Evolutionary conservation across 2,113 vertebrate genomes (phyloP).

Genomic region (Cynoglossus semilaevis): DNA sequence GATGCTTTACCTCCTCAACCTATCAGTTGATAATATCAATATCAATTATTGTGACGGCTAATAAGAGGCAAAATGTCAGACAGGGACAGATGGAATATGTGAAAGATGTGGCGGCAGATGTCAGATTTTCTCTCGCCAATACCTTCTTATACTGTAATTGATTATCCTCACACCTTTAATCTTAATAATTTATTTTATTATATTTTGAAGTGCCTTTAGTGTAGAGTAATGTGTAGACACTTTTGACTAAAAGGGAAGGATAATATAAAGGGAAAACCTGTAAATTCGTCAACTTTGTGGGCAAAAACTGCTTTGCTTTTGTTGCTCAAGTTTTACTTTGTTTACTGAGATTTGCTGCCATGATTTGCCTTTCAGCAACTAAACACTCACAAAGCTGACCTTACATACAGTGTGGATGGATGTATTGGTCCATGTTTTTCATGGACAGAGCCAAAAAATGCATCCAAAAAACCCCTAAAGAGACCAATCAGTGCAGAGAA

Average conservation of each 20-base stretch:
- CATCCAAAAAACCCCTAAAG: slow-evolving; percentile 14
- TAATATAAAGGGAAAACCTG: slow-evolving; percentile 62
- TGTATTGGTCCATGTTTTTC: not conserved
- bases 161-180: slow-evolving; percentile 71
- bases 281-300: slow-evolving; percentile 35
- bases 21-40: too few relatives aligned
- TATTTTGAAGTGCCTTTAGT: slow-evolving; percentile 91
- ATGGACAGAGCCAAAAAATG: slow-evolving; percentile 21
- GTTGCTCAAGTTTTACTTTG: slow-evolving; percentile 47
- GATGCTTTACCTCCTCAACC: too few relatives aligned
- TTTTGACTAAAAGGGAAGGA: slow-evolving; percentile 66
- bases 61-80: slow-evolving; percentile 12
- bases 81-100: slow-evolving; percentile 45
- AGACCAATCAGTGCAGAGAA: slow-evolving; percentile 31
- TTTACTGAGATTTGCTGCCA: slow-evolving; percentile 39
- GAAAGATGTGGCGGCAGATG: slow-evolving; percentile 26
- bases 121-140: slow-evolving; percentile 44
- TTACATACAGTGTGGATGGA: slow-evolving; percentile 14
- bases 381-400: slow-evolving; percentile 17
- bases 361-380: slow-evolving; percentile 51
- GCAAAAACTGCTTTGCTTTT: slow-evolving; percentile 33
- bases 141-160: slow-evolving; percentile 62
- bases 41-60: too few relatives aligned
- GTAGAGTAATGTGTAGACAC: slow-evolving; percentile 68
- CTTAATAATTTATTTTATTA: slow-evolving; percentile 61